These are phyloP conservation scores for Aethina tumida DNA, from an alignment of 1,140 invertebrate species.

Conservation along the genomic window DNA sequence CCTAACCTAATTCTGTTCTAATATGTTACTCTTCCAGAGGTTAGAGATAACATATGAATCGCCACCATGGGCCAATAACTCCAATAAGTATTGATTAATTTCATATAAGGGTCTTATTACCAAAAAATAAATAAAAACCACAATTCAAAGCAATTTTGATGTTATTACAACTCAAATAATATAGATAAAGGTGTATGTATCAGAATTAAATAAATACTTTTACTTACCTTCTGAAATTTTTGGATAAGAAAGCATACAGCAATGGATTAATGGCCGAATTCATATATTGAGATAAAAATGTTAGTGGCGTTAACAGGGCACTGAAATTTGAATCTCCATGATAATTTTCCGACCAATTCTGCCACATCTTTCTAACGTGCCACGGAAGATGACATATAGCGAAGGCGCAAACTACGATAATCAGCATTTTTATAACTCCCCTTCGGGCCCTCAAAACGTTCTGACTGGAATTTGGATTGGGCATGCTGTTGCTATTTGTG, in stretches of 20 bases:
- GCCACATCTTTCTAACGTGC: constrained; percentile 74
- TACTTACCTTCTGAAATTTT: constrained; percentile 51
- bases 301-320: constrained; percentile 68
- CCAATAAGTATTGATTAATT: too few species aligned
- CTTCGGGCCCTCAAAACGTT: constrained; percentile 57
- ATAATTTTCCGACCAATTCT: constrained; percentile 44
- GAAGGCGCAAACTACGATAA: constrained; percentile 72
- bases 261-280: constrained; percentile 79
- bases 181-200: too few species aligned
- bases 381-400: constrained; percentile 76
- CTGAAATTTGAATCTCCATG: constrained; percentile 43
- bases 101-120: too few species aligned
- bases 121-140: too few species aligned
- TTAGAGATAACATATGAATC: too few species aligned
- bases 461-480: constrained; percentile 48
- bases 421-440: constrained; percentile 66
- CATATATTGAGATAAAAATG: constrained; percentile 72
- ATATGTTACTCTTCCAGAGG: too few species aligned
- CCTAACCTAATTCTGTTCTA: too few species aligned
- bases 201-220: background rate
- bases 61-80: too few species aligned
- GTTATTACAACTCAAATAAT: too few species aligned
- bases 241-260: constrained; percentile 74
- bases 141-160: too few species aligned
- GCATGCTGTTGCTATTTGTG: constrained; percentile 26